Conservation (phyloP, 2,888 invertebrate genomes). For the Tenthredo livida region DNA sequence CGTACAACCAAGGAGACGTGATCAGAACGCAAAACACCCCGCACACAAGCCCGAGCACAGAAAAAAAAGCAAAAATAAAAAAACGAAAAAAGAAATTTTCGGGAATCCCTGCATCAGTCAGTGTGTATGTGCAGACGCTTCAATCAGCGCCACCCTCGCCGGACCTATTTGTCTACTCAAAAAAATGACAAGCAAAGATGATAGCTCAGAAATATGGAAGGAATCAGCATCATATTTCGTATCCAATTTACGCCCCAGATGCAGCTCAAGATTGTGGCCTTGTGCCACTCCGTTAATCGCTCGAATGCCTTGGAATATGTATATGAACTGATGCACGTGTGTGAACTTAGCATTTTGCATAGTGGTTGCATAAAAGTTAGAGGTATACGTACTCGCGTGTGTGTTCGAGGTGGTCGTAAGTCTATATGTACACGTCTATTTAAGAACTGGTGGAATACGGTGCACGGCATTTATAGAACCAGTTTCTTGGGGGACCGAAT, state of each 20-base stretch:
- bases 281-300: not conserved
- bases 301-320: constrained; percentile 8
- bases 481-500: constrained; percentile 33
- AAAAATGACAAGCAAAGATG: constrained; percentile 3
- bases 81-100: not conserved
- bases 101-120: constrained; percentile 9
- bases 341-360: constrained; percentile 6
- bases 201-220: not conserved
- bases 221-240: not conserved
- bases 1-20: constrained; percentile 47
- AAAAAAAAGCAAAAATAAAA: not conserved
- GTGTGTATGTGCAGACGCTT: constrained; percentile 34
- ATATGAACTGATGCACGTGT: not conserved
- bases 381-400: not conserved
- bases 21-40: constrained; percentile 40
- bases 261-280: not conserved
- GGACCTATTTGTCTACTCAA: not conserved
- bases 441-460: constrained; percentile 20
- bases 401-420: not conserved
- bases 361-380: not conserved
- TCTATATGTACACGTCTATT: not conserved
- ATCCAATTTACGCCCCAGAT: not conserved
- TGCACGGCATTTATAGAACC: constrained; percentile 1
- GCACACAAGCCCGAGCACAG: not conserved
- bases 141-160: constrained; percentile 25